Conservation (phyloP, 1,140 invertebrate genomes). For the Drosophila nigrodunni region DNA sequence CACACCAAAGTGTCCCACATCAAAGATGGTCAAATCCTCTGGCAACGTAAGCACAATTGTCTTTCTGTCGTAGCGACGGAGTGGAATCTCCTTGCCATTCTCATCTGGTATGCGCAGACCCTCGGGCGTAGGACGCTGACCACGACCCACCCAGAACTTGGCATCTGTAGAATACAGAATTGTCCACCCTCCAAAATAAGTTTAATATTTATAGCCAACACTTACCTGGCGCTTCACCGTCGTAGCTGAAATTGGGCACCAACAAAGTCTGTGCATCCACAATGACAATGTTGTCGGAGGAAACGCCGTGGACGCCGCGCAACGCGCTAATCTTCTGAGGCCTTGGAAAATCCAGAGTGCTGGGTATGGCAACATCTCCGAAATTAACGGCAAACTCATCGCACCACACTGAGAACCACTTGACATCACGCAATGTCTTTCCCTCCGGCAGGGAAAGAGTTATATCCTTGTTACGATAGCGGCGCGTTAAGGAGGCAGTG, state of each 20-base stretch:
- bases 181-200: constrained; percentile 3
- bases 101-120: constrained; percentile 94
- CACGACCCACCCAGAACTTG: constrained; percentile 95
- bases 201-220: background rate
- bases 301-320: constrained; percentile 92
- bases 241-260: constrained; percentile 94
- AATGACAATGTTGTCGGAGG: constrained; percentile 93
- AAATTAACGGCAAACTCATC: constrained; percentile 96
- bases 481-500: constrained; percentile 87
- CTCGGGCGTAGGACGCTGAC: constrained; percentile 90
- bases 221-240: constrained; percentile 94
- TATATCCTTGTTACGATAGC: constrained; percentile 92
- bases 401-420: constrained; percentile 96
- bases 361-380: constrained; percentile 92
- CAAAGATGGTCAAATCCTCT: constrained; percentile 91
- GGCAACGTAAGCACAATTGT: constrained; percentile 94
- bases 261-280: constrained; percentile 96
- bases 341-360: constrained; percentile 91
- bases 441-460: constrained; percentile 94
- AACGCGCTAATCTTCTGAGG: constrained; percentile 92
- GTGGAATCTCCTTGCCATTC: constrained; percentile 92
- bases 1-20: constrained; percentile 93
- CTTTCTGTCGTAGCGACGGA: constrained; percentile 92
- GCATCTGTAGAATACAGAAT: constrained; percentile 87
- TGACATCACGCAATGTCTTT: constrained; percentile 91